A percentile compares a stretch with the other conserved stretches of the same genome.
phyloP scores from a whole-genome alignment of 2,797 vertebrate genomes.

The Helostoma temminkii region DNA sequence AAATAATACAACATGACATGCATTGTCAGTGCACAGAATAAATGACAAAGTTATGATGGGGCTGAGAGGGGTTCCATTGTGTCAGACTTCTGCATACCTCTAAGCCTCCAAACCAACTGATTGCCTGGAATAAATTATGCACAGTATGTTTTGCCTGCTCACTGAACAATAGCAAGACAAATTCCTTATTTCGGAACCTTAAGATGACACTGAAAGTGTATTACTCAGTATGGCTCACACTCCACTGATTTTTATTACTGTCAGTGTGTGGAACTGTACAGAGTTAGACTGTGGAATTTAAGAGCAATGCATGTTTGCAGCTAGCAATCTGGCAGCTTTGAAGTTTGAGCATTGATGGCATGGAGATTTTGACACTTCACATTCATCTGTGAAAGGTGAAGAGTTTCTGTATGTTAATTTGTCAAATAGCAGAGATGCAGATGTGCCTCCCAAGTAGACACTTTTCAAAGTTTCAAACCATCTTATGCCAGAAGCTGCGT shows the following conservation, averaged over 20 bases:
- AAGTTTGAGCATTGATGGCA: slow-evolving; percentile 2
- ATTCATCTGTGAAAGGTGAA: not conserved
- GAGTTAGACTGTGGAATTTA: slow-evolving; percentile 44
- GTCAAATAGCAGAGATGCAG: no score
- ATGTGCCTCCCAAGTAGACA: no score
- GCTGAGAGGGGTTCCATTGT: slow-evolving; percentile 64
- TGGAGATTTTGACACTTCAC: no score
- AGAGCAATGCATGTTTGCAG: slow-evolving; percentile 27
- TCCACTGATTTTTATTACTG: slow-evolving; percentile 45
- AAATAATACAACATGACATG: slow-evolving; percentile 75
- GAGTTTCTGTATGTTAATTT: not conserved
- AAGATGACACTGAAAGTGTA: slow-evolving; percentile 47
- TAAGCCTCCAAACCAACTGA: slow-evolving; percentile 58
- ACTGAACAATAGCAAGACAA: slow-evolving; percentile 59
- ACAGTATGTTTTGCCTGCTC: slow-evolving; percentile 54
- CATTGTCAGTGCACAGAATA: slow-evolving; percentile 68
- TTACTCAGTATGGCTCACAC: slow-evolving; percentile 48
- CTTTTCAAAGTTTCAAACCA: not conserved
- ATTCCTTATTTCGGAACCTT: slow-evolving; percentile 57
- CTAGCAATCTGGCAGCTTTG: slow-evolving; percentile 11
- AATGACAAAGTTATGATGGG: slow-evolving; percentile 72
- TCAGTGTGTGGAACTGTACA: slow-evolving; percentile 41
- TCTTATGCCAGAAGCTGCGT: slow-evolving; percentile 3
- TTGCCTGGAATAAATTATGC: slow-evolving; percentile 65
- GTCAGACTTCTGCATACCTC: slow-evolving; percentile 46